phyloP scores from a whole-genome alignment of 2,113 vertebrate species.

The Sigmodon hispidus region DNA sequence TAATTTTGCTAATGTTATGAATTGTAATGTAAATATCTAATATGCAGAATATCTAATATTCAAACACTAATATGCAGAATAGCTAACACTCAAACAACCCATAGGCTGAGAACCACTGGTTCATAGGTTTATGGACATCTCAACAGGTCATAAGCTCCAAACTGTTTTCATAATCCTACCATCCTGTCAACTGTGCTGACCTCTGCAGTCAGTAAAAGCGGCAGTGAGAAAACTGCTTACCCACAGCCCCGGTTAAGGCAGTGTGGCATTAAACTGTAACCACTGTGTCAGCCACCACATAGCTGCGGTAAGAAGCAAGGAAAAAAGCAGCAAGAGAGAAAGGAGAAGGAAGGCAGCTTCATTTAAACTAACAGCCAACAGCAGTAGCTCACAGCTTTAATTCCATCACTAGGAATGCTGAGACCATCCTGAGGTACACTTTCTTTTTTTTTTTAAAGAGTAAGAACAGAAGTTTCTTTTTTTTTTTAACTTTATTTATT shows the following conservation, averaged over 20 bases:
- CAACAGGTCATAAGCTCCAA: neutral
- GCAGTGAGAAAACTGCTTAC: neutral
- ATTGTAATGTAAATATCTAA: neutral
- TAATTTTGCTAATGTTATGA: neutral
- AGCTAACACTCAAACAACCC: neutral
- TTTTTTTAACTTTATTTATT: no score
- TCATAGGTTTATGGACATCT: conserved; percentile 9
- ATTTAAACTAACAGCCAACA: neutral
- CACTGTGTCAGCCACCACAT: neutral
- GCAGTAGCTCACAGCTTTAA: neutral
- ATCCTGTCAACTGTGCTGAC: neutral
- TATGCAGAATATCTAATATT: neutral
- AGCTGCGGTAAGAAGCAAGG: neutral
- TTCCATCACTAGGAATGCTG: neutral
- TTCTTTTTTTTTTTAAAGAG: no score
- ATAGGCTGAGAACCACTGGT: neutral
- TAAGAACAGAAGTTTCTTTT: no score
- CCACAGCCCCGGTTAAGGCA: neutral
- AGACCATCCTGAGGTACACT: neutral
- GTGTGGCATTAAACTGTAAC: neutral
- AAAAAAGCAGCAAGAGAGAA: neutral
- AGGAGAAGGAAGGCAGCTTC: neutral
- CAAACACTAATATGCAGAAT: neutral
- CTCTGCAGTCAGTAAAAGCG: neutral
- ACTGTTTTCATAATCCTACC: conserved; percentile 5